Percentiles rank a stretch among this genome's conserved stretches.
Conservation (phyloP, 1,140 invertebrate species). For the Diplogasteroides magnus region DNA sequence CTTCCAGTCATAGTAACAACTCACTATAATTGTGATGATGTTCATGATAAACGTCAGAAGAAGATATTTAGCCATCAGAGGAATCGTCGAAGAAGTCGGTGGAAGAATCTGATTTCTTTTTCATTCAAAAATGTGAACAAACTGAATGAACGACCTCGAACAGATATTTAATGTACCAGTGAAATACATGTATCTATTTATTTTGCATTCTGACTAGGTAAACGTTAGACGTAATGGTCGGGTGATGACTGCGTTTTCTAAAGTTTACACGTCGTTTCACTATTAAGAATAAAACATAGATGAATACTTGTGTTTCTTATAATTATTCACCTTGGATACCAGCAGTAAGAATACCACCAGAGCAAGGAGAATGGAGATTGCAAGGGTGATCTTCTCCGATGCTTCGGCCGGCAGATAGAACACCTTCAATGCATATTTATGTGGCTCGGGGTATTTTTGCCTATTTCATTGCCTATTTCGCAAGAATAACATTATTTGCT, state of each 20-base stretch:
- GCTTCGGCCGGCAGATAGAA: conserved; percentile 83
- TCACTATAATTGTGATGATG: conserved; percentile 82
- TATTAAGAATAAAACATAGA: no score
- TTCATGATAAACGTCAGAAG: conserved; percentile 99
- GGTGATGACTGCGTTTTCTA: no score
- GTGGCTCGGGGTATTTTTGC: neutral
- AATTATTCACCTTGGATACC: conserved; percentile 73
- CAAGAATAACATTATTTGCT: no score
- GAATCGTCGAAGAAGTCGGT: conserved; percentile 85
- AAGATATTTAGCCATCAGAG: conserved; percentile 93
- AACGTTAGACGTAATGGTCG: no score
- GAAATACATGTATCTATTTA: no score
- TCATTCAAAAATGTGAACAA: no score
- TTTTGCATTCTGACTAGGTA: no score
- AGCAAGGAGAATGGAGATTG: conserved; percentile 95
- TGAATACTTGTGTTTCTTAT: no score
- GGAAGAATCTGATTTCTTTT: conserved; percentile 73
- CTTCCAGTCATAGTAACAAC: neutral
- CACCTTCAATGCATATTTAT: conserved; percentile 54
- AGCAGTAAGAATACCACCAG: conserved; percentile 95
- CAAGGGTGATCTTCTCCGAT: conserved; percentile 87
- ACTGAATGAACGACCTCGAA: no score
- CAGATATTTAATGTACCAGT: no score
- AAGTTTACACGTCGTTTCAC: no score
- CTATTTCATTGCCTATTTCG: no score